Evolutionary conservation across 2,797 vertebrate genomes (phyloP).

Genomic region (Mallotus villosus): DNA sequence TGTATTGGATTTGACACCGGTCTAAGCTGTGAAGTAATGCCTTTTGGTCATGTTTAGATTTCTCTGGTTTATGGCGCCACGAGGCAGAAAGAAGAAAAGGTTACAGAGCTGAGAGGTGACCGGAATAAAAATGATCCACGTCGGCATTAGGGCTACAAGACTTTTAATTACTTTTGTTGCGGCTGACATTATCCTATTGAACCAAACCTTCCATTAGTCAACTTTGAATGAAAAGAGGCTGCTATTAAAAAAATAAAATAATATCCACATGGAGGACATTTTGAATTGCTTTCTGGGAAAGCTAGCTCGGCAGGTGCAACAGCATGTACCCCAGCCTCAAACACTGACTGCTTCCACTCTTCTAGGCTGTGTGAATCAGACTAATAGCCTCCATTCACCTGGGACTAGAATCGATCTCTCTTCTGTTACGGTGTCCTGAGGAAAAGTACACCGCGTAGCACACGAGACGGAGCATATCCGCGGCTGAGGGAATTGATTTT

Average conservation of each 20-base stretch:
- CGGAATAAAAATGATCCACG: constrained; percentile 53
- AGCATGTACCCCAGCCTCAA: not conserved
- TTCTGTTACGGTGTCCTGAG: constrained; percentile 14
- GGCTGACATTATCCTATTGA: constrained; percentile 55
- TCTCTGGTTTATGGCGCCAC: constrained; percentile 50
- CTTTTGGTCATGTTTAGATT: constrained; percentile 53
- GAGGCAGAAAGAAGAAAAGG: constrained; percentile 25
- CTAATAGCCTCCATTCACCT: constrained; percentile 46
- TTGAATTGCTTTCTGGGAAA: not conserved
- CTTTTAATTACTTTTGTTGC: constrained; percentile 67
- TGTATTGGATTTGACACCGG: constrained; percentile 52
- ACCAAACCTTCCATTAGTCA: constrained; percentile 48
- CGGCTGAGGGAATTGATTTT: not conserved
- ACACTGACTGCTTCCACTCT: constrained; percentile 15
- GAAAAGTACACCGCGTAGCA: not conserved
- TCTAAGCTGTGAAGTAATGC: constrained; percentile 54
- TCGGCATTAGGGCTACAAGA: constrained; percentile 38
- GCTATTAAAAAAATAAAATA: not conserved
- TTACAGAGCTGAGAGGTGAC: constrained; percentile 36
- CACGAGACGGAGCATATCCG: not conserved
- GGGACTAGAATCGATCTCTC: constrained; percentile 40
- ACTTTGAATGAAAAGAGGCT: constrained; percentile 37
- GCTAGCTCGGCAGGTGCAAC: not conserved
- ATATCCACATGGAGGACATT: not conserved
- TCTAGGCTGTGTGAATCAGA: constrained; percentile 23